Evolutionary conservation across 1,140 invertebrate species (phyloP).

Genomic region (Mizuhopecten yessoensis): DNA sequence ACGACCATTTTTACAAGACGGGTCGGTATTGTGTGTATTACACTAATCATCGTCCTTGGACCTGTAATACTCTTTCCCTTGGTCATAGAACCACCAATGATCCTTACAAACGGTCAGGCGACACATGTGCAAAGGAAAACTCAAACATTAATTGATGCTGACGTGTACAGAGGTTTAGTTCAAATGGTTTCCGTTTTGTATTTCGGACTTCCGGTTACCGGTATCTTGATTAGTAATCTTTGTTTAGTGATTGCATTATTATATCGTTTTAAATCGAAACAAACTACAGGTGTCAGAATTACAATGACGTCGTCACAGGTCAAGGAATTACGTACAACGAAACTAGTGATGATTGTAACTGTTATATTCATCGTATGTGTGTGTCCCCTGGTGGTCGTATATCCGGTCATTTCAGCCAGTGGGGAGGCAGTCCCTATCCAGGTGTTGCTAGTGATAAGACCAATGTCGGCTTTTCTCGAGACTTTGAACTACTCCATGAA

Average conservation of each 20-base stretch:
- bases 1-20: not conserved
- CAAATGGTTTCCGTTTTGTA: not conserved
- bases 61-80: not conserved
- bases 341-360: not conserved
- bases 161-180: not conserved
- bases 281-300: not conserved
- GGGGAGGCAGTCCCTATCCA: not conserved
- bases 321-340: not conserved
- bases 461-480: not conserved
- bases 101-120: not conserved
- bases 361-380: constrained; percentile 7
- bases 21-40: not conserved
- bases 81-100: not conserved
- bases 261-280: not conserved
- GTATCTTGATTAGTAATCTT: not conserved
- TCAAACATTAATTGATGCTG: not conserved
- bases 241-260: not conserved
- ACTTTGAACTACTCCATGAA: constrained; percentile 1
- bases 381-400: not conserved
- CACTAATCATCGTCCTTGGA: not conserved
- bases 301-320: not conserved
- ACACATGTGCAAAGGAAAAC: not conserved
- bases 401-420: not conserved
- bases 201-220: not conserved
- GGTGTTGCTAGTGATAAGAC: not conserved